phyloP scores from a whole-genome alignment of 2,113 vertebrate species.

The Girardinichthys multiradiatus region DNA sequence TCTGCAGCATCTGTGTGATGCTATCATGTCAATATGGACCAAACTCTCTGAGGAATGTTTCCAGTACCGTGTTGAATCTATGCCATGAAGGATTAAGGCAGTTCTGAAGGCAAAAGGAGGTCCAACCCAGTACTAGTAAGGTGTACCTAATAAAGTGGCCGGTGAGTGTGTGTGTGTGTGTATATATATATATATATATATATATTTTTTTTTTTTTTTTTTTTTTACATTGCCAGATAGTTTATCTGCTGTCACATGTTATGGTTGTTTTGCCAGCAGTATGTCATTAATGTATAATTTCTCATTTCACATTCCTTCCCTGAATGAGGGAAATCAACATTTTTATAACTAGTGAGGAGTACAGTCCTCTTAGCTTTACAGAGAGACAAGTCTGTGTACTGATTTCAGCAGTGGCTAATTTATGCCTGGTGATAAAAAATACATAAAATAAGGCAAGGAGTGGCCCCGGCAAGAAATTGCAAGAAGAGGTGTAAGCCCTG shows the following conservation, averaged over 20 bases:
- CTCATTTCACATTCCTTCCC: constrained; percentile 58
- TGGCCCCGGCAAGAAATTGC: constrained; percentile 53
- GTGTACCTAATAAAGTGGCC: too few relatives aligned
- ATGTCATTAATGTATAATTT: constrained; percentile 64
- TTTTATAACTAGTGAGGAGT: constrained; percentile 50
- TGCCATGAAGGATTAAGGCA: too few relatives aligned
- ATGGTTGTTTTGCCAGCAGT: constrained; percentile 42
- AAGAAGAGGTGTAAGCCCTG: constrained; percentile 49
- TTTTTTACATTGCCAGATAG: constrained; percentile 34
- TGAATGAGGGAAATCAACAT: constrained; percentile 63
- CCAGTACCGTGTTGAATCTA: too few relatives aligned
- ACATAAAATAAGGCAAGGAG: constrained; percentile 69
- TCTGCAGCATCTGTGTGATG: too few relatives aligned
- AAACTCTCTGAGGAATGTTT: too few relatives aligned
- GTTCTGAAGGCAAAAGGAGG: too few relatives aligned
- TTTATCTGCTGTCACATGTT: constrained; percentile 36
- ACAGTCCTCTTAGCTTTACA: constrained; percentile 51
- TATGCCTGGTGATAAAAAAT: constrained; percentile 69
- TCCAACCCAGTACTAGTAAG: too few relatives aligned
- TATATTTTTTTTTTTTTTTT: too few relatives aligned
- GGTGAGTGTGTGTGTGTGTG: too few relatives aligned
- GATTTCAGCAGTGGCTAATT: constrained; percentile 60
- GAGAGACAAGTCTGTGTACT: constrained; percentile 37
- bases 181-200: too few relatives aligned
- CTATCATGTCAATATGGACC: too few relatives aligned